A percentile compares a stretch with the other conserved stretches of the same genome.
These are phyloP conservation scores for Tetramorium alpestre DNA, from an alignment of 1,140 invertebrate genomes.

Conservation along the genomic window DNA sequence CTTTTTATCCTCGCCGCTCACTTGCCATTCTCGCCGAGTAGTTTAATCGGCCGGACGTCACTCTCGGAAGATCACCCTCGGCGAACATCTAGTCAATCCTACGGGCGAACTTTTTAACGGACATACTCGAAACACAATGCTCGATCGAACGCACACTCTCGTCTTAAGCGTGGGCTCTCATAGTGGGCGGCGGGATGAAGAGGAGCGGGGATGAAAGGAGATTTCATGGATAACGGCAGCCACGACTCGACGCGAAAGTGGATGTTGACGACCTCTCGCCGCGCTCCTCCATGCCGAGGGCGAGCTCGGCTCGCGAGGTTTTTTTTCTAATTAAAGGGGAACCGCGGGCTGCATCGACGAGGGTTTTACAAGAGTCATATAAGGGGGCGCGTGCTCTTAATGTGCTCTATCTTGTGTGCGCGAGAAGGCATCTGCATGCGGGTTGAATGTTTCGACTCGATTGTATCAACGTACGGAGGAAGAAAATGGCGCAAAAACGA, in stretches of 20 bases:
- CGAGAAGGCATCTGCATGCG: slow-evolving; percentile 10
- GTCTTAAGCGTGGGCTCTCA: neutral
- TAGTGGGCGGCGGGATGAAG: neutral
- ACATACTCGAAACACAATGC: slow-evolving; percentile 34
- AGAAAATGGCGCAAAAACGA: neutral
- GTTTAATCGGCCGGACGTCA: slow-evolving; percentile 62
- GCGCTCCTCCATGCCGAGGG: slow-evolving; percentile 46
- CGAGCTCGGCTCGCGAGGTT: slow-evolving; percentile 64
- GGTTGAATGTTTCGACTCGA: slow-evolving; percentile 3
- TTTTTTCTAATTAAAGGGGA: slow-evolving; percentile 78
- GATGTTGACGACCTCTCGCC: slow-evolving; percentile 69
- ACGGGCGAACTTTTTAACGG: slow-evolving; percentile 38
- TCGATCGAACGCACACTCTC: slow-evolving; percentile 19
- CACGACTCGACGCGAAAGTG: slow-evolving; percentile 62
- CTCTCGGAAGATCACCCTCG: slow-evolving; percentile 46
- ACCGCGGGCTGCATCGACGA: slow-evolving; percentile 24
- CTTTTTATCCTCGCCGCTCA: neutral
- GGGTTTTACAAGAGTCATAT: neutral
- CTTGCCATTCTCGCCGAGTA: neutral
- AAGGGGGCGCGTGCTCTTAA: slow-evolving; percentile 7
- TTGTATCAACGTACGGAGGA: neutral
- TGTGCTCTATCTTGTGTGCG: slow-evolving; percentile 10
- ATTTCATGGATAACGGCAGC: slow-evolving; percentile 70
- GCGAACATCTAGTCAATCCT: neutral
- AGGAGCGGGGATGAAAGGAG: slow-evolving; percentile 67